Percentiles rank a stretch among this genome's conserved stretches.
These are phyloP conservation scores for Trachymyrmex cornetzi DNA, from an alignment of 1,140 invertebrate species.

Conservation along the genomic window DNA sequence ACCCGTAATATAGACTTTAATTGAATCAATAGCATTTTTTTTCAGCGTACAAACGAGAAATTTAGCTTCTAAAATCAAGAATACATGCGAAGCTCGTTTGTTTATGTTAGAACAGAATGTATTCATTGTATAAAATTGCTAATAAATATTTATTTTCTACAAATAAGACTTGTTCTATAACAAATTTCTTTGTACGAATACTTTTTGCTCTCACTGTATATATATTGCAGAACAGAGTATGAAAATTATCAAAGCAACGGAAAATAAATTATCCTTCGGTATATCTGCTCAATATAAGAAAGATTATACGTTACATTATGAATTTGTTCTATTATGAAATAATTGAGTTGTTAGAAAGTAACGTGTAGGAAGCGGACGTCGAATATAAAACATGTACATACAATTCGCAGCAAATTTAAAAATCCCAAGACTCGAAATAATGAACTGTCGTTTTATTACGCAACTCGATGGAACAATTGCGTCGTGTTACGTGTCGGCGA, in stretches of 20 bases:
- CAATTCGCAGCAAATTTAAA: neutral
- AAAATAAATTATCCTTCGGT: neutral
- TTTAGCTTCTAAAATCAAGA: too few relatives aligned
- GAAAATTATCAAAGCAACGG: neutral
- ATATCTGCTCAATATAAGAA: neutral
- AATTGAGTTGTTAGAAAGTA: neutral
- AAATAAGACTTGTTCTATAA: too few relatives aligned
- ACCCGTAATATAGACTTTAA: too few relatives aligned
- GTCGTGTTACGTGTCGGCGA: neutral
- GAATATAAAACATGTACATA: neutral
- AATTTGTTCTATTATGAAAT: neutral
- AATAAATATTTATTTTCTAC: too few relatives aligned
- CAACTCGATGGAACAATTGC: slow-evolving; percentile 23
- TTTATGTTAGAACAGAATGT: too few relatives aligned
- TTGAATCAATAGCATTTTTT: too few relatives aligned
- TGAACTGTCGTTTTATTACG: slow-evolving; percentile 10
- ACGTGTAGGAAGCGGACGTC: neutral
- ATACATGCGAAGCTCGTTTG: too few relatives aligned
- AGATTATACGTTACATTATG: neutral
- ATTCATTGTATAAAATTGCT: too few relatives aligned
- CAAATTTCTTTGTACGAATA: too few relatives aligned
- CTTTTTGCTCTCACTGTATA: neutral
- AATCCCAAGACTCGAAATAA: slow-evolving; percentile 2
- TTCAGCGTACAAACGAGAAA: too few relatives aligned
- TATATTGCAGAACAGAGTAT: neutral